Evolutionary conservation across 2,113 vertebrate species (phyloP).

Genomic region (Oryzias javanicus): DNA sequence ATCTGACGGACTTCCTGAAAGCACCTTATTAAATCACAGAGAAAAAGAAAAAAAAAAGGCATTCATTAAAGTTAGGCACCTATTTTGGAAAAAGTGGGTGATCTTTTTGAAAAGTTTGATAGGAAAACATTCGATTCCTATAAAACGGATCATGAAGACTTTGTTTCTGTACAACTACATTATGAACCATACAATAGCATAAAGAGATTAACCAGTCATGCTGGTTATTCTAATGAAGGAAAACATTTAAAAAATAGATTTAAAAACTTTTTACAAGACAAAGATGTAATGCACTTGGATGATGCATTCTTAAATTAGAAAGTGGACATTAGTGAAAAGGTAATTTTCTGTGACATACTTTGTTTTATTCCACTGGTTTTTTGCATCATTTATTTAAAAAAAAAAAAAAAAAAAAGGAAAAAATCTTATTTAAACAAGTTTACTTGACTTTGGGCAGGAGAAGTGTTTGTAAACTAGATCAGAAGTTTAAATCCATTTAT

Average conservation of each 20-base stretch:
- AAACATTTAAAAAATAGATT: slow-evolving; percentile 20
- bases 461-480: not conserved
- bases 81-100: slow-evolving; percentile 11
- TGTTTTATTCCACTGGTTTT: no score
- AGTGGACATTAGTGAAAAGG: no score
- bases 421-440: not conserved
- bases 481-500: not conserved
- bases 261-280: slow-evolving; percentile 23
- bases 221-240: slow-evolving; percentile 25
- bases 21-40: slow-evolving; percentile 13
- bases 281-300: slow-evolving; percentile 46
- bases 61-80: slow-evolving; percentile 34
- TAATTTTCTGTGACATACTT: no score
- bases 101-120: no score
- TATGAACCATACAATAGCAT: no score
- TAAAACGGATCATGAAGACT: no score
- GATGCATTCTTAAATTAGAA: no score
- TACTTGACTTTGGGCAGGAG: not conserved
- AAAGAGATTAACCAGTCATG: not conserved
- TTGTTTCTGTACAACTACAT: no score
- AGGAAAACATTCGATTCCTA: no score
- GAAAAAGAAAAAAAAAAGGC: slow-evolving; percentile 1
- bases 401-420: not conserved
- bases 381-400: no score
- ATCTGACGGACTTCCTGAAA: slow-evolving; percentile 22